A percentile compares a stretch with the other conserved stretches of the same genome.
Conservation (phyloP, 2,888 invertebrate genomes). For the Xanthorhoe designata region DNA sequence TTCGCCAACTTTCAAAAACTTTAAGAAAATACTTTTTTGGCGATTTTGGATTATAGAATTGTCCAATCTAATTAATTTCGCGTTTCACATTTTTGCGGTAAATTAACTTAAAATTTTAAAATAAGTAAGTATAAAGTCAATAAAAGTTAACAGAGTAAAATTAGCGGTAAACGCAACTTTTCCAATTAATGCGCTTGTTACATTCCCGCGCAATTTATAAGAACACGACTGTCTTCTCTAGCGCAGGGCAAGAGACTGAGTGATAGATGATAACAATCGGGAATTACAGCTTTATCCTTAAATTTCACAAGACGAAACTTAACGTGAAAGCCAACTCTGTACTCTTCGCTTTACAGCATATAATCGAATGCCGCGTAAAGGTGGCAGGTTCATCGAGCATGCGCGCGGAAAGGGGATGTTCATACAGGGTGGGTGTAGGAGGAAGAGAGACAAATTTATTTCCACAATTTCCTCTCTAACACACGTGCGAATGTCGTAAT, state of each 20-base stretch:
- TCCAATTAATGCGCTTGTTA: constrained; percentile 33
- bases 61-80: constrained; percentile 1
- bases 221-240: constrained; percentile 45
- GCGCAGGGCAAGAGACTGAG: constrained; percentile 56
- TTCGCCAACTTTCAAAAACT: constrained; percentile 12
- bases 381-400: constrained; percentile 59
- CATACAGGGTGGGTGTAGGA: constrained; percentile 32
- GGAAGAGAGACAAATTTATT: constrained; percentile 52
- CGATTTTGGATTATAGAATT: not conserved
- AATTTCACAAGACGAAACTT: constrained; percentile 23
- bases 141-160: not conserved
- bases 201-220: constrained; percentile 14
- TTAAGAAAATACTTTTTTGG: not conserved
- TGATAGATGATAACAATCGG: constrained; percentile 52
- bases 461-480: constrained; percentile 47
- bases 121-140: not conserved
- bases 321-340: constrained; percentile 51
- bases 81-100: constrained; percentile 15
- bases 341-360: constrained; percentile 49
- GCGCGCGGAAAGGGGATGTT: constrained; percentile 61
- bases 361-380: constrained; percentile 51
- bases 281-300: constrained; percentile 49
- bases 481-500: constrained; percentile 46
- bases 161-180: constrained; percentile 28
- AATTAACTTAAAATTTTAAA: not conserved